Conservation (phyloP, 1,140 invertebrate genomes). For the Lepidotrigona ventralis region DNA sequence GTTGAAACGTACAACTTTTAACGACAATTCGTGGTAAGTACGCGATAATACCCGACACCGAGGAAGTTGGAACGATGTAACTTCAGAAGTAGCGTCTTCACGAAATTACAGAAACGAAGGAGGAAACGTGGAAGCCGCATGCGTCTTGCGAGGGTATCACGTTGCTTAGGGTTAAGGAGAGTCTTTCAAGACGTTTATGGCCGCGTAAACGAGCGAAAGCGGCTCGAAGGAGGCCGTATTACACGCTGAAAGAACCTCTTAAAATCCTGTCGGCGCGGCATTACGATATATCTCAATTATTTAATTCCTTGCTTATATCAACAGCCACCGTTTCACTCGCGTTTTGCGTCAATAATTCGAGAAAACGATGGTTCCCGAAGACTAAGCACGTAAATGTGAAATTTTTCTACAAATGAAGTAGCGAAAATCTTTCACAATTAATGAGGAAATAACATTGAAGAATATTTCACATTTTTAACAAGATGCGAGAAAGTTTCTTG, state of each 20-base stretch:
- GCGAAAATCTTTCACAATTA: too few species aligned
- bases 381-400: too few species aligned
- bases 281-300: constrained; percentile 68
- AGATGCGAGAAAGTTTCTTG: too few species aligned
- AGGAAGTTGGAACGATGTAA: not conserved
- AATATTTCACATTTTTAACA: too few species aligned
- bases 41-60: not conserved
- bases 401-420: too few species aligned
- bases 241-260: constrained; percentile 33
- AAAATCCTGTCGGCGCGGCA: constrained; percentile 51
- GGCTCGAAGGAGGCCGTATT: constrained; percentile 9
- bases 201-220: constrained; percentile 16
- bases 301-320: constrained; percentile 57
- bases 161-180: constrained; percentile 28
- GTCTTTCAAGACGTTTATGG: constrained; percentile 24
- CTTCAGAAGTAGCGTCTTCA: not conserved
- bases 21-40: not conserved
- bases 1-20: not conserved
- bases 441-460: too few species aligned
- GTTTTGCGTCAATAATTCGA: too few species aligned
- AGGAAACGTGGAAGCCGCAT: not conserved
- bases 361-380: too few species aligned
- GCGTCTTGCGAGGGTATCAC: not conserved
- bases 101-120: constrained; percentile 10
- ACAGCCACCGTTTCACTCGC: not conserved